Percentiles rank a stretch among this genome's conserved stretches.
Conservation (phyloP, 2,797 vertebrate genomes). For the Pogoniulus pusillus region DNA sequence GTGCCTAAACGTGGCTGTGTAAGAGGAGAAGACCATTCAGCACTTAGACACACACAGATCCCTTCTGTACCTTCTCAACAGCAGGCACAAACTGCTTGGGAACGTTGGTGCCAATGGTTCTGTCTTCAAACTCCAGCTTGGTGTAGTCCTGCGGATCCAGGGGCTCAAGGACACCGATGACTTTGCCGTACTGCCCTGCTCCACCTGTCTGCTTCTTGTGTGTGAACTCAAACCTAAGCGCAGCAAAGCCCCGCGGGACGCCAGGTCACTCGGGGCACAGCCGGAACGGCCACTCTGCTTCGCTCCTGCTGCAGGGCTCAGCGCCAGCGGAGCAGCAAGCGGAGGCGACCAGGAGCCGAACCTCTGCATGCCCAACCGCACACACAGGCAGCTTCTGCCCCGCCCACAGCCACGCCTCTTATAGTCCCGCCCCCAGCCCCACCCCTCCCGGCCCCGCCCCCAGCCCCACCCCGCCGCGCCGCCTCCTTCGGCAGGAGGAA, state of each 20-base stretch:
- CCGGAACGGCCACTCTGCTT: too few relatives aligned
- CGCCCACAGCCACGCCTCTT: too few relatives aligned
- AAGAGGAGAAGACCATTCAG: background rate
- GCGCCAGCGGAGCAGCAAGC: fast-evolving
- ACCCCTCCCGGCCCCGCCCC: too few relatives aligned
- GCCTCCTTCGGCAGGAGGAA: background rate
- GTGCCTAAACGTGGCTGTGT: fast-evolving
- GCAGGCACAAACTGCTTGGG: slow-evolving; percentile 95
- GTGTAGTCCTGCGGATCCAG: slow-evolving; percentile 85
- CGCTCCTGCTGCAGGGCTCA: too few relatives aligned
- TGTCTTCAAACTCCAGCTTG: slow-evolving; percentile 91
- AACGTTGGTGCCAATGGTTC: slow-evolving; percentile 90
- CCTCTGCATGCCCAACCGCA: background rate
- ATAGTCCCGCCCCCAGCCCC: too few relatives aligned
- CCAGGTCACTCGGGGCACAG: background rate
- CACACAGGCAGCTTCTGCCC: background rate
- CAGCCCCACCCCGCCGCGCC: background rate
- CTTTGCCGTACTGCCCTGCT: slow-evolving; percentile 94
- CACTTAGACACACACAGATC: background rate
- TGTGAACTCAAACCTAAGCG: slow-evolving; percentile 90
- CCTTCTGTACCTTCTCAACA: slow-evolving; percentile 85
- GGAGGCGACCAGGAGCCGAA: fast-evolving
- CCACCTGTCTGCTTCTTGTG: slow-evolving; percentile 95
- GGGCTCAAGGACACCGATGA: slow-evolving; percentile 88
- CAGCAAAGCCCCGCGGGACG: background rate